Conservation (phyloP, 2,797 vertebrate species). For the Parauchenoglanis punctatus region DNA sequence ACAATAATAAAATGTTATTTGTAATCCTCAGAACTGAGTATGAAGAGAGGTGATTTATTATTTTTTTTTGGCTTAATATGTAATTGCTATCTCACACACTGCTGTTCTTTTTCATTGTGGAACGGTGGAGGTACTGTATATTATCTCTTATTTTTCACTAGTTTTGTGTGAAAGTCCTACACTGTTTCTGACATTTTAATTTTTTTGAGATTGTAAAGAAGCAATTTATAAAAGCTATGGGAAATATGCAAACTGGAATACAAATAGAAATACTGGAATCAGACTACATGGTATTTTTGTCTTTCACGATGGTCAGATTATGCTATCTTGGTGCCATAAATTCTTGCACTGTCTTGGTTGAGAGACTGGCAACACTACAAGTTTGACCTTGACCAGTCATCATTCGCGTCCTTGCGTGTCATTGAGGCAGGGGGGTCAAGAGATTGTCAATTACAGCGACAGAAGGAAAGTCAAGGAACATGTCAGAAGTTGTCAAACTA, state of each 20-base stretch:
- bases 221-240: not conserved
- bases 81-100: not conserved
- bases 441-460: too few relatives aligned
- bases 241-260: not conserved
- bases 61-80: not conserved
- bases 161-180: not conserved
- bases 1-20: conserved; percentile 4
- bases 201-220: not conserved
- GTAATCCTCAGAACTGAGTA: not conserved
- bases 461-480: too few relatives aligned
- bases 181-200: not conserved
- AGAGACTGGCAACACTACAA: too few relatives aligned
- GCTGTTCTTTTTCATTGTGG: not conserved
- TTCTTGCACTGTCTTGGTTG: too few relatives aligned
- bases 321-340: too few relatives aligned
- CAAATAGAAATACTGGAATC: too few relatives aligned
- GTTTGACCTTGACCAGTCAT: too few relatives aligned
- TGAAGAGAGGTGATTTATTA: not conserved
- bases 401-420: too few relatives aligned
- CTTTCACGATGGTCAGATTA: too few relatives aligned
- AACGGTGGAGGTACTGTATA: not conserved
- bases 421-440: too few relatives aligned
- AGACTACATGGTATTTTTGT: too few relatives aligned
- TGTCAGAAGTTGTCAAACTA: too few relatives aligned
- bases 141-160: not conserved